Evolutionary conservation across 2,113 vertebrate species (phyloP).

Genomic region (Cephalopholis sonnerati): DNA sequence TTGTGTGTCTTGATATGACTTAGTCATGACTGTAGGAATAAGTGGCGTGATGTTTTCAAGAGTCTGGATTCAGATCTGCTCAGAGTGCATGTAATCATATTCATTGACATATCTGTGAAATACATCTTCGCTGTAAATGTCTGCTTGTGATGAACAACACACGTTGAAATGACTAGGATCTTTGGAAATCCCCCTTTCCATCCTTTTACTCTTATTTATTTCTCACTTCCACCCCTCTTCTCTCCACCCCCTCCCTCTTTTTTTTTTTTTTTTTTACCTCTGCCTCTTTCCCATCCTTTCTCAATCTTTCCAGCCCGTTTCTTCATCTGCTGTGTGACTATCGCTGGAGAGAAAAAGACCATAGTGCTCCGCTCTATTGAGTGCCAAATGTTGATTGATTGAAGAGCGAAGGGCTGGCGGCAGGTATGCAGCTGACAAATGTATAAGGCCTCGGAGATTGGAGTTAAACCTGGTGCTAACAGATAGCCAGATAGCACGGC

Average conservation of each 20-base stretch:
- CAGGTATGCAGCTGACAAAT: constrained; percentile 62
- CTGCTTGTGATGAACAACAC: background rate
- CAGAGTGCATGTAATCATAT: background rate
- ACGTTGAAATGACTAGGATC: background rate
- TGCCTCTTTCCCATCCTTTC: background rate
- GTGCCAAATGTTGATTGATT: constrained; percentile 73
- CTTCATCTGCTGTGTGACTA: constrained; percentile 28
- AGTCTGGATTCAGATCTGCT: background rate
- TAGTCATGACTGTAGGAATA: too few species aligned
- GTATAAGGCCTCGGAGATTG: constrained; percentile 45
- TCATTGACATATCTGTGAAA: background rate
- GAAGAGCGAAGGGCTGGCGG: constrained; percentile 62
- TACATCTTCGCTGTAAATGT: background rate
- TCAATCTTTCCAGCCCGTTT: constrained; percentile 25
- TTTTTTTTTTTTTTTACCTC: background rate
- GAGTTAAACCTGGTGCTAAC: constrained; percentile 50
- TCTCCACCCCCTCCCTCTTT: background rate
- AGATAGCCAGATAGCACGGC: constrained; percentile 49
- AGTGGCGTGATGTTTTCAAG: background rate
- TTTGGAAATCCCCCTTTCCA: background rate
- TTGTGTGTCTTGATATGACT: too few species aligned
- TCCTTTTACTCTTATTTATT: background rate
- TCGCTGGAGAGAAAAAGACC: constrained; percentile 43
- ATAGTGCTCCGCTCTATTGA: constrained; percentile 50
- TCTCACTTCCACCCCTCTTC: background rate